Evolutionary conservation across 2,888 invertebrate genomes (phyloP), one percentile per base, ranked within the genome.

Genomic region (Tetropium fuscum): DNA sequence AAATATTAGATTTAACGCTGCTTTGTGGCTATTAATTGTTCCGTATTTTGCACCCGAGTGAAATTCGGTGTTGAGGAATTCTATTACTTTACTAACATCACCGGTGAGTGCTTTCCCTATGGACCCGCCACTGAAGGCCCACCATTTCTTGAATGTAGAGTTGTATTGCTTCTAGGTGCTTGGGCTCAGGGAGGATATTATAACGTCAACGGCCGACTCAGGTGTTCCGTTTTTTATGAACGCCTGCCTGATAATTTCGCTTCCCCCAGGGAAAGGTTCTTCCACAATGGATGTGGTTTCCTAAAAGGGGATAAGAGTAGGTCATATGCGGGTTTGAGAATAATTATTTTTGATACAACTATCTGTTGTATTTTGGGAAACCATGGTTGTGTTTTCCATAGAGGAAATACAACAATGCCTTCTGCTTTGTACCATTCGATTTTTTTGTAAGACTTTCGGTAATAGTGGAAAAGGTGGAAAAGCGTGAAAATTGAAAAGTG

Each of bases 281-380:
- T 49, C 10, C 34, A 45, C 19, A 63, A 34, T 6, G 74, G 74
- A 20, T 73, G 74, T 6, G 53, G 25, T 25, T 48, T 27, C 18
- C 70, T 74, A 61, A 58, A 68, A 71, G 69, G 68, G 25, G 69
- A 74, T 25, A 59, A 45, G 22, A 76, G 36, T 25, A 76, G 55
- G 22, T 69, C 55, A 32, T 15, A 27, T 16, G 43, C 43, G 6
- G 74, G 73, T 22, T 56, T 6, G 22, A 77, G 67, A 16, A 66
- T 13, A n/a, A 74, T 53, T 7, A 54, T 47, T 15, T 63, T 25
- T 19, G 8, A 8, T 8, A 56, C 13, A 27, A 41, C 16, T 11
- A 60, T n/a, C 36, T 32, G 32, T 13, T 27, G n/a, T 47, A 73
- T 75, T 4, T 74, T 6, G 1, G 75, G 74, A 44, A 60, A 76